phyloP scores from a whole-genome alignment of 2,113 vertebrate genomes.

The Gulo gulo region DNA sequence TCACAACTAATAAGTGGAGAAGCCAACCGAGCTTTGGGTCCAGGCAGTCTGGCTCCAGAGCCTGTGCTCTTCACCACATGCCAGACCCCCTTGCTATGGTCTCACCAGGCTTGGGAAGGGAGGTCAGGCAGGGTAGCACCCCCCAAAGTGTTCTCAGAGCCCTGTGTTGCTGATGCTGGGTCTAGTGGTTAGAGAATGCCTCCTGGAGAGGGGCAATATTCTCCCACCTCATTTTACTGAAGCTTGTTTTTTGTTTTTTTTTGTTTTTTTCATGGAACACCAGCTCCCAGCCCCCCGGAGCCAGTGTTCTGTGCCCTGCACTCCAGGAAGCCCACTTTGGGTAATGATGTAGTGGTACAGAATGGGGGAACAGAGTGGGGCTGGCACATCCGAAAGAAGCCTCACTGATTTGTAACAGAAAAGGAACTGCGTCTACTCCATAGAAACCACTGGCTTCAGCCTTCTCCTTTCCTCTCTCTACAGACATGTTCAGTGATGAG shows the following conservation, averaged over 20 bases:
- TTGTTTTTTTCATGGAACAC: not conserved
- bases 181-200: not conserved
- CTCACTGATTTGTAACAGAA: not conserved
- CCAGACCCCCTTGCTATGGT: not conserved
- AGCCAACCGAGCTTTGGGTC: not conserved
- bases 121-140: not conserved
- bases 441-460: not conserved
- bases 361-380: not conserved
- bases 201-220: not conserved
- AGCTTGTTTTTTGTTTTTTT: too few relatives aligned
- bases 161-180: not conserved
- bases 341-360: not conserved
- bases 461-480: not conserved
- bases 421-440: not conserved
- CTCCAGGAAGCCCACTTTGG: not conserved
- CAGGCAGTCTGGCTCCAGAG: not conserved
- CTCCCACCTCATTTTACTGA: not conserved
- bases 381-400: not conserved
- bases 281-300: not conserved
- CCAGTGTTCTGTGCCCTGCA: not conserved
- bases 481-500: not conserved
- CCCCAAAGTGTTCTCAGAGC: not conserved
- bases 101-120: not conserved
- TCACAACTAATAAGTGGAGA: not conserved
- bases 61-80: not conserved